phyloP scores from a whole-genome alignment of 2,113 vertebrate species.

The Cacatua alba region DNA sequence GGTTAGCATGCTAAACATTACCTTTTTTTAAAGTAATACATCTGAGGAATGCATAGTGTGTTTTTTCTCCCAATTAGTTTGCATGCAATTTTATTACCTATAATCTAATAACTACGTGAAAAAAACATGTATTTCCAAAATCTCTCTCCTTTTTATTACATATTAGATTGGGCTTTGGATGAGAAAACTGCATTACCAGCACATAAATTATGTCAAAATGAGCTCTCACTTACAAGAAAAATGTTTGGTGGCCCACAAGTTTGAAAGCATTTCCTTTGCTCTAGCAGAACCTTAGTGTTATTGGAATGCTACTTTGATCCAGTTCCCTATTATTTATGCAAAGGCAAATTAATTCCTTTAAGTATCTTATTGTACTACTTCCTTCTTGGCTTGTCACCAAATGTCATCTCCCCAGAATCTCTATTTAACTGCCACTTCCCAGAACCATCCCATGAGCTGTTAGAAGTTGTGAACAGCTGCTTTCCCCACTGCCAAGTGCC shows the following conservation, averaged over 20 bases:
- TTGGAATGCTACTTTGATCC: neutral
- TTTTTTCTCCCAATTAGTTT: neutral
- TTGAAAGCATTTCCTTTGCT: neutral
- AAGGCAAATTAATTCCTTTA: neutral
- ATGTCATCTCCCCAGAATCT: neutral
- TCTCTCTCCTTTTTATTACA: neutral
- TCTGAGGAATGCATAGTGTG: neutral
- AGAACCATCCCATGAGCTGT: neutral
- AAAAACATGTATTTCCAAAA: neutral
- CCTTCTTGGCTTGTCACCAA: neutral
- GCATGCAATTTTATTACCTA: neutral
- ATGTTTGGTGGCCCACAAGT: neutral
- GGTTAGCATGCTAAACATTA: neutral
- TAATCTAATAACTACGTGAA: neutral
- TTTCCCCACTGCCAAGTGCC: constrained; percentile 7
- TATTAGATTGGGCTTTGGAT: neutral
- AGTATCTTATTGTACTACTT: neutral
- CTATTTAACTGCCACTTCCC: neutral
- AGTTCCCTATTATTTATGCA: neutral
- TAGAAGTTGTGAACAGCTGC: constrained; percentile 14
- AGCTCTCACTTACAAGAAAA: neutral
- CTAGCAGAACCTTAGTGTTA: neutral
- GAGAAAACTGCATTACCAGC: neutral
- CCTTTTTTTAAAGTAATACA: neutral
- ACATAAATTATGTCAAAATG: neutral